A percentile compares a stretch with the other conserved stretches of the same genome.
Conservation (phyloP, 1,140 invertebrate genomes). For the Drosophila rufa region DNA sequence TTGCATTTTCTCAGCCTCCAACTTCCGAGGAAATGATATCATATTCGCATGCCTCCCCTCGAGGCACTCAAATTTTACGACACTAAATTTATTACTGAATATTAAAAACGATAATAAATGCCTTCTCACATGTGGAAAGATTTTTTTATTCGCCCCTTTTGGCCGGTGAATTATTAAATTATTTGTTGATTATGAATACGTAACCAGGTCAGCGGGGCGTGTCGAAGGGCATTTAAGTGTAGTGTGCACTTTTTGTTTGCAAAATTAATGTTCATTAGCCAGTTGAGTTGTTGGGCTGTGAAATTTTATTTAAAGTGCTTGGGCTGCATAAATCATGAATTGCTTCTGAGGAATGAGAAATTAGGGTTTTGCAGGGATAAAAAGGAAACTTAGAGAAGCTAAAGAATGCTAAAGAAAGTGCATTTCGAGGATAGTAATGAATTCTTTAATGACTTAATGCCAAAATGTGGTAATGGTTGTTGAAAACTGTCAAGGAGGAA, state of each 20-base stretch:
- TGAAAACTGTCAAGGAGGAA: too few relatives aligned
- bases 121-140: constrained; percentile 30
- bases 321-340: constrained; percentile 9
- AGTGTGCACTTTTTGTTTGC: constrained; percentile 8
- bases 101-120: constrained; percentile 70
- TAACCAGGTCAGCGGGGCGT: constrained; percentile 12
- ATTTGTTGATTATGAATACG: constrained; percentile 63
- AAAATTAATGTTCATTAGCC: constrained; percentile 31
- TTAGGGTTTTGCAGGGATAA: background rate
- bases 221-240: constrained; percentile 6
- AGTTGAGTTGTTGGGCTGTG: constrained; percentile 3
- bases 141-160: constrained; percentile 19
- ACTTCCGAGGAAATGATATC: constrained; percentile 25
- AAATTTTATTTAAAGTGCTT: constrained; percentile 28
- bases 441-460: too few relatives aligned
- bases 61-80: constrained; percentile 67
- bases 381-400: background rate
- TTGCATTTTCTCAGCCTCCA: constrained; percentile 60
- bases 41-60: constrained; percentile 17
- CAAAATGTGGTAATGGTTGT: too few relatives aligned
- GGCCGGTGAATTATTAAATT: constrained; percentile 68
- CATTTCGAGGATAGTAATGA: too few relatives aligned
- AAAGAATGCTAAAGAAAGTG: background rate
- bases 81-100: constrained; percentile 62
- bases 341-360: background rate